Evolutionary conservation across 2,113 vertebrate genomes (phyloP).

Genomic region (Poeciliopsis occidentalis): DNA sequence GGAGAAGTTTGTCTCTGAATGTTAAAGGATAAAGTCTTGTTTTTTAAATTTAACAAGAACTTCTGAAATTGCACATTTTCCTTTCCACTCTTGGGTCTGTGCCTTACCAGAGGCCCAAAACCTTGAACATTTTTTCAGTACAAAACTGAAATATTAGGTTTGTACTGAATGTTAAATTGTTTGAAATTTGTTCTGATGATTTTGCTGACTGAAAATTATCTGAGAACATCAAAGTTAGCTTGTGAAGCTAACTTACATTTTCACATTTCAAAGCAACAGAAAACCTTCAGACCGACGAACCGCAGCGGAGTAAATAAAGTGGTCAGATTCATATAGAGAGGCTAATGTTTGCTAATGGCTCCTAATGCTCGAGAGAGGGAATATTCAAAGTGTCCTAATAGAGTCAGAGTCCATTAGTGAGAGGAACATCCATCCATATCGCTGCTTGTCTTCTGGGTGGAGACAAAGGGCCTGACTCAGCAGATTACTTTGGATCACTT

Average conservation of each 20-base stretch:
- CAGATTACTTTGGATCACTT: neutral
- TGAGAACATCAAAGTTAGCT: no score
- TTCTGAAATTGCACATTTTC: no score
- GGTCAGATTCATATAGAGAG: neutral
- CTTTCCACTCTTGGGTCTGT: no score
- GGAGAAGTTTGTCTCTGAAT: no score
- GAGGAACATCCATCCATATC: neutral
- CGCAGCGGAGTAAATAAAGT: neutral
- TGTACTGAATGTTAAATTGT: no score
- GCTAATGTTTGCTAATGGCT: neutral
- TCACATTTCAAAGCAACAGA: neutral
- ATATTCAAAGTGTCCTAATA: neutral
- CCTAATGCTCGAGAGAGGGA: neutral
- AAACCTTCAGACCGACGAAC: neutral
- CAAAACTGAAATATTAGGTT: no score
- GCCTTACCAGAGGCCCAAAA: no score
- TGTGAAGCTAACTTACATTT: neutral
- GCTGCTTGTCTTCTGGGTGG: neutral
- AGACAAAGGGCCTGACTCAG: neutral
- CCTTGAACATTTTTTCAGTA: no score
- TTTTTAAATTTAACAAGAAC: no score
- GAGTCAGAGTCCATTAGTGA: neutral
- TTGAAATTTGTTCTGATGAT: no score
- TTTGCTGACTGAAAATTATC: no score
- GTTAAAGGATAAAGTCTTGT: no score